Evolutionary conservation across 2,113 vertebrate species (phyloP).

Genomic region (Hyperopisus bebe): DNA sequence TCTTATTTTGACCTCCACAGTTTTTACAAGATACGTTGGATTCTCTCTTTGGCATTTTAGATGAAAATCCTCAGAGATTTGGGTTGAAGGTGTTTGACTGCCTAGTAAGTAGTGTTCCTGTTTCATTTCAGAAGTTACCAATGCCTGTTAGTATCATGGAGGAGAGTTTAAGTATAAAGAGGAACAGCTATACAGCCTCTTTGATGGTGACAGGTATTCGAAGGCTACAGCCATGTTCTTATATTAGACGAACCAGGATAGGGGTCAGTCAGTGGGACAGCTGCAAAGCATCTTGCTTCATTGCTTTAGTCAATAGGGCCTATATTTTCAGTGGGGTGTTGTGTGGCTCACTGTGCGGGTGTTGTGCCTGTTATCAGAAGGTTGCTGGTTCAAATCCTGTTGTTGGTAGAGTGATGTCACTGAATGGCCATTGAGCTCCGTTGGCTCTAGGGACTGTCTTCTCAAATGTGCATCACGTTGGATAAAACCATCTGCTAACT

Average conservation of each 20-base stretch:
- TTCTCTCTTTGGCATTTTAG: constrained; percentile 94
- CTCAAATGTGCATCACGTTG: background rate
- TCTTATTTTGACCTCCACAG: constrained; percentile 49
- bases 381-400: background rate
- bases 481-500: background rate
- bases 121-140: background rate
- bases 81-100: constrained; percentile 94
- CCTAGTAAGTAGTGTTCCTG: constrained; percentile 66
- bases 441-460: background rate
- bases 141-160: background rate
- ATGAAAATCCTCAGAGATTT: constrained; percentile 90
- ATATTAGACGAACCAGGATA: background rate
- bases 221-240: background rate
- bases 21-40: constrained; percentile 98
- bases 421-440: background rate
- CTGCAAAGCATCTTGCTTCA: background rate
- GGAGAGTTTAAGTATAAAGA: background rate
- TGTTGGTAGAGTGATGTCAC: background rate
- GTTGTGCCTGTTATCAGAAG: background rate
- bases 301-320: background rate
- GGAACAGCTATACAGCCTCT: background rate
- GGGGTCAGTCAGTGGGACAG: background rate
- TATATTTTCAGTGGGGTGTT: background rate
- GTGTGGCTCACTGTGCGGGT: background rate
- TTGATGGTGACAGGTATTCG: background rate